phyloP scores from a whole-genome alignment of 2,113 vertebrate genomes.

The Climacteris rufus region DNA sequence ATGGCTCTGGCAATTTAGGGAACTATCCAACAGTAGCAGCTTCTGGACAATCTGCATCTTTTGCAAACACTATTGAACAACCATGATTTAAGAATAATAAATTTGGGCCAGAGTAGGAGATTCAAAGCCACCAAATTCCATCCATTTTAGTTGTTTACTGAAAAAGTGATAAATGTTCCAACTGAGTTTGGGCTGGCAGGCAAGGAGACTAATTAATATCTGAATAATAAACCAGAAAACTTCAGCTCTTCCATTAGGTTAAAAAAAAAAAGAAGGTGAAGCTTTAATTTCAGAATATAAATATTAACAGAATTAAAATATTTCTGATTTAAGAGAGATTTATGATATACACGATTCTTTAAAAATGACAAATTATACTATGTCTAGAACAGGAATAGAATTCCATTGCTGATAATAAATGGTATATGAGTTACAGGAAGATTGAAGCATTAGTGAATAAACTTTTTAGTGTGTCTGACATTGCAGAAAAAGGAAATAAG shows the following conservation, averaged over 20 bases:
- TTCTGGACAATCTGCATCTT: not conserved
- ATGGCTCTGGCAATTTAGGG: not conserved
- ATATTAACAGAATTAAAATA: not conserved
- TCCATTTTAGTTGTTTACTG: not conserved
- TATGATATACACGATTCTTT: not conserved
- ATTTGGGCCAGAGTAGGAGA: not conserved
- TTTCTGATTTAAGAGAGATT: not conserved
- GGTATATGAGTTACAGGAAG: not conserved
- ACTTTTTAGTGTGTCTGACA: not conserved
- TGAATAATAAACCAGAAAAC: not conserved
- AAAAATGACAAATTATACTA: not conserved
- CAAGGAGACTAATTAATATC: not conserved
- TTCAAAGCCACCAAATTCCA: not conserved
- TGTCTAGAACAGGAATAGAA: not conserved
- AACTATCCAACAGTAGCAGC: not conserved
- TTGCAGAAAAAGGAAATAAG: not conserved
- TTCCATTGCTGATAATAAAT: not conserved
- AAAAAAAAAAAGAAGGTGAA: not conserved
- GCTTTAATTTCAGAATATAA: not conserved
- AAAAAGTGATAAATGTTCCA: not conserved
- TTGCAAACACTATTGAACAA: not conserved
- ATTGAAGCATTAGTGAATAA: not conserved
- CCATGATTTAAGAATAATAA: not conserved
- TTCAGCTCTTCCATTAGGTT: not conserved
- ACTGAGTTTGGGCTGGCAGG: not conserved